Conservation (phyloP, 2,888 invertebrate species). For the Agrilus cyanescens region DNA sequence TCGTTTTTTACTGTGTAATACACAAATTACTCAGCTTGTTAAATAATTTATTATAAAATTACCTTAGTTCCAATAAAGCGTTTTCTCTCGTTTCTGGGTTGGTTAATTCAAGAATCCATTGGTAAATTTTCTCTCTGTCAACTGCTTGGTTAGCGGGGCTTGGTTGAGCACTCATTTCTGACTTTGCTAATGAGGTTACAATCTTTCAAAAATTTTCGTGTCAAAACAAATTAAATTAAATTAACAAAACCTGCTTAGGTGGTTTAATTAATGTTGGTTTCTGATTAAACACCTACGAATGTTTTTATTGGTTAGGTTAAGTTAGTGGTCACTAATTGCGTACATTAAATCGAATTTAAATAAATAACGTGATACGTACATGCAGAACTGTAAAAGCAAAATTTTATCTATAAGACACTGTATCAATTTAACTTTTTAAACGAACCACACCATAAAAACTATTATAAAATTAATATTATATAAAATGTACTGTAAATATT, state of each 20-base stretch:
- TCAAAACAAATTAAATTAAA: too few species aligned
- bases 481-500: too few species aligned
- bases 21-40: slow-evolving; percentile 11
- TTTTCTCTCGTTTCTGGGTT: slow-evolving; percentile 92
- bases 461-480: too few species aligned
- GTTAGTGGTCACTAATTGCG: too few species aligned
- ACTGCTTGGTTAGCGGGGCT: slow-evolving; percentile 63
- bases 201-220: not conserved
- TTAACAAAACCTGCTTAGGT: too few species aligned
- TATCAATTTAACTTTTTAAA: not conserved
- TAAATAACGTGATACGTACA: too few species aligned
- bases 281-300: too few species aligned
- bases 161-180: slow-evolving; percentile 59
- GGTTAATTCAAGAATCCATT: slow-evolving; percentile 86
- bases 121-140: slow-evolving; percentile 82
- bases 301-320: too few species aligned
- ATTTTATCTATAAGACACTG: not conserved
- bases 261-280: not conserved
- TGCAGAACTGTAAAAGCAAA: not conserved
- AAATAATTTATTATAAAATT: slow-evolving; percentile 9
- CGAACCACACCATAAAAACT: too few species aligned
- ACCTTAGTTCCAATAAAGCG: slow-evolving; percentile 91
- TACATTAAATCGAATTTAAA: too few species aligned
- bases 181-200: slow-evolving; percentile 13
- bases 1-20: slow-evolving; percentile 55